A percentile compares a stretch with the other conserved stretches of the same genome.
These are phyloP conservation scores for Catajapyx aquilonaris DNA, from an alignment of 1,140 invertebrate genomes.

Conservation along the genomic window DNA sequence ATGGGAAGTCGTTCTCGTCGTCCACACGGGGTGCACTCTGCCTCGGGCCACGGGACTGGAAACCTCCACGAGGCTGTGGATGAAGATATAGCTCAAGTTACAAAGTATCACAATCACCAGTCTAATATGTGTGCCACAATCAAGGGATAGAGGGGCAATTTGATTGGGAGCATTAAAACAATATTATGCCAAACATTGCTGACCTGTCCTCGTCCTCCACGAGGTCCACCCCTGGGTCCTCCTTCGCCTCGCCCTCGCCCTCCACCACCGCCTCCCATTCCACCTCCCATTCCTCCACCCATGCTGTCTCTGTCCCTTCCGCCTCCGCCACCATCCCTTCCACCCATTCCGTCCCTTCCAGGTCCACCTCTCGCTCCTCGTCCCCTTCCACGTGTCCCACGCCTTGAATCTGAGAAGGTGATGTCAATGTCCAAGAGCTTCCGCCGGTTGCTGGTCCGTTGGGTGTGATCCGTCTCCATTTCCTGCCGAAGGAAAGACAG, in stretches of 20 bases:
- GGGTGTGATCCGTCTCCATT: conserved; percentile 73
- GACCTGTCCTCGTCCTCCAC: conserved; percentile 5
- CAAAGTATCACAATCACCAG: too few species aligned
- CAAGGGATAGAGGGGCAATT: too few species aligned
- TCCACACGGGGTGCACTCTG: conserved; percentile 75
- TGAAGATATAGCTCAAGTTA: too few species aligned
- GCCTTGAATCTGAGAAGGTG: conserved; percentile 60
- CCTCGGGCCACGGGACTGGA: conserved; percentile 15
- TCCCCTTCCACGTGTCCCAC: conserved; percentile 38
- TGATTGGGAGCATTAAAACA: too few species aligned
- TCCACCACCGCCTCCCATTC: conserved; percentile 10
- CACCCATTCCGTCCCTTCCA: conserved; percentile 19
- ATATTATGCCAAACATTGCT: too few species aligned
- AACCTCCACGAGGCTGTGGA: too few species aligned
- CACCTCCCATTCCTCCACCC: conserved; percentile 18
- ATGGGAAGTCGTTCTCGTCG: conserved; percentile 87
- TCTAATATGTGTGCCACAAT: too few species aligned
- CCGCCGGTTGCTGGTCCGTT: conserved; percentile 68
- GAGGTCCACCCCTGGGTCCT: conserved; percentile 10
- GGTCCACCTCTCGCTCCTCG: conserved; percentile 32
- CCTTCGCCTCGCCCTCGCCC: conserved; percentile 14
- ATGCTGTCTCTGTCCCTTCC: conserved; percentile 14
- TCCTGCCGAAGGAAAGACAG: not conserved
- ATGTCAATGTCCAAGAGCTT: conserved; percentile 73
- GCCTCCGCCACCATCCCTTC: conserved; percentile 17